A percentile compares a stretch with the other conserved stretches of the same genome.
phyloP scores from a whole-genome alignment of 2,797 vertebrate genomes.

The Acanthornis magna region DNA sequence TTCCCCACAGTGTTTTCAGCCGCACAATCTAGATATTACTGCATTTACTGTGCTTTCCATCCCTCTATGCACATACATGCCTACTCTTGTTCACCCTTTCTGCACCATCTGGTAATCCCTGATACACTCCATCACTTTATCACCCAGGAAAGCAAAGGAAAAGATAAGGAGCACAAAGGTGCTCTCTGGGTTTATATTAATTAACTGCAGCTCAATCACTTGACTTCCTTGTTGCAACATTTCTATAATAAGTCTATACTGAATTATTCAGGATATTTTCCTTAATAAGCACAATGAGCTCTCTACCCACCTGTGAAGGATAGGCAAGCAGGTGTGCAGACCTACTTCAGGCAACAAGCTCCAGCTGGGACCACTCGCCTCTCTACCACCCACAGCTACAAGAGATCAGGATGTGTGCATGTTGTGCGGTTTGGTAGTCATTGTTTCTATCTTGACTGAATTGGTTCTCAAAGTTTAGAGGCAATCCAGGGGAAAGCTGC shows the following conservation, averaged over 20 bases:
- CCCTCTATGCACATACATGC: fast-evolving
- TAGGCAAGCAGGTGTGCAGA: not conserved
- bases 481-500: fast-evolving
- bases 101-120: not conserved
- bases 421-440: fast-evolving
- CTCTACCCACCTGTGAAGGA: not conserved
- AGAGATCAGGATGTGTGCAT: fast-evolving
- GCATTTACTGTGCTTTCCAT: not conserved
- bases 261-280: not conserved
- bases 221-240: not conserved
- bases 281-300: not conserved
- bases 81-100: not conserved
- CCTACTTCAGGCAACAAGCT: not conserved
- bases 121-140: not conserved
- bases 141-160: not conserved
- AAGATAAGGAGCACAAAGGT: not conserved
- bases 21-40: not conserved
- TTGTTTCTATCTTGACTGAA: fast-evolving
- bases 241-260: not conserved
- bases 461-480: not conserved
- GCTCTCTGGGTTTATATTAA: not conserved
- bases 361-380: not conserved
- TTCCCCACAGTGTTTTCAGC: not conserved
- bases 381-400: not conserved
- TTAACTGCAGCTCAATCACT: not conserved